These are phyloP conservation scores for Lepus americanus DNA, from an alignment of 2,113 vertebrate genomes.

Conservation along the genomic window DNA sequence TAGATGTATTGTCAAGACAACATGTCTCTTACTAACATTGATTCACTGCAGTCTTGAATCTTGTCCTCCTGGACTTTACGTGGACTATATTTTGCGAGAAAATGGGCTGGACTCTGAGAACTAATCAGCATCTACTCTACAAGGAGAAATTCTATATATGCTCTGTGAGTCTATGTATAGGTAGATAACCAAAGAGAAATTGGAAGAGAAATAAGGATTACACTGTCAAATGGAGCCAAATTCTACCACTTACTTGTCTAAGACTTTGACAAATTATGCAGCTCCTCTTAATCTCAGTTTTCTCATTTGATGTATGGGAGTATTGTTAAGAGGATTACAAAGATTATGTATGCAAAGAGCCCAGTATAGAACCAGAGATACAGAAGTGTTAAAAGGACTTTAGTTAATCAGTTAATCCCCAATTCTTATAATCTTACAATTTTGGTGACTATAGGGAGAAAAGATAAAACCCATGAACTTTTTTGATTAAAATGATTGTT, in stretches of 20 bases:
- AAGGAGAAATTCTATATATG: not conserved
- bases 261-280: not conserved
- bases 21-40: not conserved
- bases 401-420: not conserved
- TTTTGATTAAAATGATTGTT: not conserved
- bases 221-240: not conserved
- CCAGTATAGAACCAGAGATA: not conserved
- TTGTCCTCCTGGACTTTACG: not conserved
- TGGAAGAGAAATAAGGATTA: not conserved
- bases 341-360: not conserved
- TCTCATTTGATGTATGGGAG: not conserved
- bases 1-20: not conserved
- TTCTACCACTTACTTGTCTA: not conserved
- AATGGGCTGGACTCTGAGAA: not conserved
- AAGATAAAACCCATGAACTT: not conserved
- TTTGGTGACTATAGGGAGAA: not conserved
- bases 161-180: not conserved
- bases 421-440: not conserved
- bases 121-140: not conserved
- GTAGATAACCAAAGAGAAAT: not conserved
- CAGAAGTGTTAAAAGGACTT: not conserved
- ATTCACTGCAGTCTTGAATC: not conserved
- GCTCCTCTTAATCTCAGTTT: not conserved
- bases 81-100: not conserved
- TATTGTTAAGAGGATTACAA: not conserved